Base-by-base conservation (phyloP, 2,797 vertebrate genomes). In the Poeciliopsis gracilis region DNA sequence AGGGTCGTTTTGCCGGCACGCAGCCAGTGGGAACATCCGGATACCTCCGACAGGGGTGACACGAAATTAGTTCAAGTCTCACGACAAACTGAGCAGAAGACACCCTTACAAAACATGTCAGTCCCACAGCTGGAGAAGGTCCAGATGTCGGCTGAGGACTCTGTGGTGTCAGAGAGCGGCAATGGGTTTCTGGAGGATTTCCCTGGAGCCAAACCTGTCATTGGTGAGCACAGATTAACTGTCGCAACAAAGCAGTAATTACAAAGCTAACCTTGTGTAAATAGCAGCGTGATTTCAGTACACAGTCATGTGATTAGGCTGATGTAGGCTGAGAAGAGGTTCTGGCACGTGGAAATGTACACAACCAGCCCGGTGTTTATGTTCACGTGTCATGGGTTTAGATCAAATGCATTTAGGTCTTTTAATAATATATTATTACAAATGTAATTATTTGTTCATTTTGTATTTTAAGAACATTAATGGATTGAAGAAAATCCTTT, bases 141-240 rank as follows among this genome's bases (percentile, higher is more conserved):
- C 9, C 51, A 2, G 75, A 70, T 2, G 15, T 77, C 45, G 41
- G 13, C 36, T 1, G 38, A 81, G 7, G 4, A 9, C 7, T 53
- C 45, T 23, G 38, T n/a, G 33, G 71, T 53, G 2, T 53, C 46
- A 8, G 73, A 84, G 25, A 28, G 51, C 30, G 36, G 2, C 28
- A 43, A 30, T 36, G 79, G 73, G 70, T 81, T 85, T 83, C 77
- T 88, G 41, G 80, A 88, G 67, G 59, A 63, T 66, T 89, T 88
- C 79, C 74, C 45, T 10, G 86, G 86, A 81, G 47, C 4, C 25
- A 46, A 55, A 13, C 90, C 92, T 81, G 72, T 92, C 1, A 90
- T 95, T 38, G 95, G 95, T 94, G 80, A 94, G 78, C 33, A 74
- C 30, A 25, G 69, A 67, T 51, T n/a, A 77, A 25, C 1, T 66